These are phyloP conservation scores for Theonella swinhoei DNA, from an alignment of 37 sponge, comb jelly and placozoan species.

Conservation along the genomic window DNA sequence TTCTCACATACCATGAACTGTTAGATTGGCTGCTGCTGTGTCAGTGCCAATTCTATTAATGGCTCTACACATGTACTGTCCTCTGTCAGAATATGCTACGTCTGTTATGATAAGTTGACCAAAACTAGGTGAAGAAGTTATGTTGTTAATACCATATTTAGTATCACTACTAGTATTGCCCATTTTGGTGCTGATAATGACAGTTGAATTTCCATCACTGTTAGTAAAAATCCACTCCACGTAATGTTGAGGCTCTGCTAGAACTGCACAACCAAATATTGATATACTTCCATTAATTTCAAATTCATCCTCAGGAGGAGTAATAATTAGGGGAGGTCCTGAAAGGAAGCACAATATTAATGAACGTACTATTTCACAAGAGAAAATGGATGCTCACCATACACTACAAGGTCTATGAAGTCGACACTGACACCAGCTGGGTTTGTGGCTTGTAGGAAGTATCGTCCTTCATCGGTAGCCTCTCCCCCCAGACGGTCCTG, in stretches of 20 bases:
- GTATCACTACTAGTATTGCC: neutral
- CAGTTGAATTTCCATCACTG: neutral
- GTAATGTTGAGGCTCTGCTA: slow-evolving; percentile 51
- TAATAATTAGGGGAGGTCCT: slow-evolving; percentile 64
- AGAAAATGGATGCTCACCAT: slow-evolving; percentile 35
- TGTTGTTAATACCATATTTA: slow-evolving; percentile 19
- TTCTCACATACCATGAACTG: too few species aligned
- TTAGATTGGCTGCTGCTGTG: too few species aligned
- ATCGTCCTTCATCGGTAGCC: slow-evolving; percentile 63
- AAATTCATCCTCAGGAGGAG: slow-evolving; percentile 25
- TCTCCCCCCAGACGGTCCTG: slow-evolving; percentile 1
- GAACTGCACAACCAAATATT: slow-evolving; percentile 42
- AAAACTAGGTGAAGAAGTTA: slow-evolving; percentile 2
- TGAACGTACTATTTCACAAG: neutral
- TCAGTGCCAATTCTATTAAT: too few species aligned
- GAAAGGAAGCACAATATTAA: neutral
- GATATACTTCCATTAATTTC: slow-evolving; percentile 38
- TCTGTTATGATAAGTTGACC: slow-evolving; percentile 49
- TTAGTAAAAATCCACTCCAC: slow-evolving; percentile 54
- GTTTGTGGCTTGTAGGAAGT: slow-evolving; percentile 62
- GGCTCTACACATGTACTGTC: too few species aligned
- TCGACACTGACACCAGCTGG: slow-evolving; percentile 41
- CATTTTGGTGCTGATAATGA: neutral
- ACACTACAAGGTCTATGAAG: slow-evolving; percentile 42
- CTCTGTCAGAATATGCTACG: slow-evolving; percentile 62